A percentile compares a stretch with the other conserved stretches of the same genome.
Evolutionary conservation across 2,797 vertebrate genomes (phyloP).

Genomic region (Sebastes kiyomatsui): DNA sequence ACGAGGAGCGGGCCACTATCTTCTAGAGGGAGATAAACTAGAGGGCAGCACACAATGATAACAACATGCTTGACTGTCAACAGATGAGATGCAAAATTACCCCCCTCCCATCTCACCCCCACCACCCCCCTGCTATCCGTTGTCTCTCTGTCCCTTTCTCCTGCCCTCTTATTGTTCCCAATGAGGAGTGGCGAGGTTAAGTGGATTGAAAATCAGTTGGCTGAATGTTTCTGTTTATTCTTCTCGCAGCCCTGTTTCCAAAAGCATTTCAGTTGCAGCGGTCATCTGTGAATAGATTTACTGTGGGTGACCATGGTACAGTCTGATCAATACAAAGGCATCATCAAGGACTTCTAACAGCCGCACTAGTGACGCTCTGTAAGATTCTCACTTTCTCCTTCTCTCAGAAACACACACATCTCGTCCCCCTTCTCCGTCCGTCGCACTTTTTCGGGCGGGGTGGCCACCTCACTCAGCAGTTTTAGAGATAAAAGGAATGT

Average conservation of each 20-base stretch:
- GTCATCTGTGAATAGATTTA: conserved; percentile 74
- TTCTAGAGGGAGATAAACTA: conserved; percentile 82
- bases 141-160: conserved; percentile 51
- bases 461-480: conserved; percentile 73
- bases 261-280: conserved; percentile 54
- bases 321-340: conserved; percentile 76
- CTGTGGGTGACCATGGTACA: conserved; percentile 60
- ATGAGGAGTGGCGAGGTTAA: conserved; percentile 73
- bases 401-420: conserved; percentile 24
- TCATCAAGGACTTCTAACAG: conserved; percentile 69
- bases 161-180: conserved; percentile 63
- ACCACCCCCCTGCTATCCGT: conserved; percentile 3
- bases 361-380: conserved; percentile 2
- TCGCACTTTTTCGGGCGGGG: conserved; percentile 48
- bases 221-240: conserved; percentile 70
- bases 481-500: conserved; percentile 75
- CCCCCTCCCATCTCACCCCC: neutral
- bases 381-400: conserved; percentile 32
- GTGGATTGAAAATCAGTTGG: conserved; percentile 76
- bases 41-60: conserved; percentile 78
- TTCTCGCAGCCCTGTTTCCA: conserved; percentile 46
- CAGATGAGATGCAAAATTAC: conserved; percentile 80
- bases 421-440: conserved; percentile 26
- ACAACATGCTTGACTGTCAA: conserved; percentile 83
- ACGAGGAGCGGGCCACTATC: conserved; percentile 77